Evolutionary conservation across 1,140 invertebrate genomes (phyloP).

Genomic region (Thaumatotibia leucotreta): DNA sequence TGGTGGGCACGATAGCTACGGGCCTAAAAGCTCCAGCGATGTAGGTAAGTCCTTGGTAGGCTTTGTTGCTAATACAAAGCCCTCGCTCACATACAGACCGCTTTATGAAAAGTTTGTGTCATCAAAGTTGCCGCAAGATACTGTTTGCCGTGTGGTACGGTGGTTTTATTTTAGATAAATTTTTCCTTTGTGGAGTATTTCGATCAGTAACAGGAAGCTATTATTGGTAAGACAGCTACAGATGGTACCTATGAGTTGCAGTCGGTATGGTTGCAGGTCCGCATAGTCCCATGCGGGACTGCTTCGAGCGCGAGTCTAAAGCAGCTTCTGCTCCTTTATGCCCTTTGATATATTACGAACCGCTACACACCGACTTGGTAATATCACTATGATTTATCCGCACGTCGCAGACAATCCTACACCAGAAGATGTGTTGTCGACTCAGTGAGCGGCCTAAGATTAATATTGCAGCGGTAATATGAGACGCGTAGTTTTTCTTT

Average conservation of each 20-base stretch:
- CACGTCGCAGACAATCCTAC: constrained; percentile 38
- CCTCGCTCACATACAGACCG: constrained; percentile 41
- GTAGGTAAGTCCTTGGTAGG: constrained; percentile 38
- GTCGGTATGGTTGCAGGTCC: constrained; percentile 16
- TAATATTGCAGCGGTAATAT: constrained; percentile 35
- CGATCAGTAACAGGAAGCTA: neutral
- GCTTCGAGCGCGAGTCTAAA: constrained; percentile 18
- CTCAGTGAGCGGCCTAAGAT: constrained; percentile 28
- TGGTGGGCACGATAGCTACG: constrained; percentile 52
- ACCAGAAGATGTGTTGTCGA: constrained; percentile 35
- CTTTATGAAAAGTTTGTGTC: constrained; percentile 49
- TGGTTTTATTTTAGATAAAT: neutral
- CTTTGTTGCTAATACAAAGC: constrained; percentile 63
- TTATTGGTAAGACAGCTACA: neutral
- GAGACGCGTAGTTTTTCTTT: constrained; percentile 34
- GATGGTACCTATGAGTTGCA: neutral
- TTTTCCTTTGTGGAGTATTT: neutral
- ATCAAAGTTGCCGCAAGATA: constrained; percentile 16
- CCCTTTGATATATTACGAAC: constrained; percentile 46
- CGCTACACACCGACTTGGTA: constrained; percentile 46
- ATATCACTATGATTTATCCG: constrained; percentile 53
- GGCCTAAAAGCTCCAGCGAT: constrained; percentile 57
- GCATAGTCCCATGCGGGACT: constrained; percentile 7
- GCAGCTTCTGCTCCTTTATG: constrained; percentile 34
- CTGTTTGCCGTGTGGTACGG: neutral